Base-by-base conservation (phyloP, 2,888 invertebrate genomes). In the Cheilosia urbana region DNA sequence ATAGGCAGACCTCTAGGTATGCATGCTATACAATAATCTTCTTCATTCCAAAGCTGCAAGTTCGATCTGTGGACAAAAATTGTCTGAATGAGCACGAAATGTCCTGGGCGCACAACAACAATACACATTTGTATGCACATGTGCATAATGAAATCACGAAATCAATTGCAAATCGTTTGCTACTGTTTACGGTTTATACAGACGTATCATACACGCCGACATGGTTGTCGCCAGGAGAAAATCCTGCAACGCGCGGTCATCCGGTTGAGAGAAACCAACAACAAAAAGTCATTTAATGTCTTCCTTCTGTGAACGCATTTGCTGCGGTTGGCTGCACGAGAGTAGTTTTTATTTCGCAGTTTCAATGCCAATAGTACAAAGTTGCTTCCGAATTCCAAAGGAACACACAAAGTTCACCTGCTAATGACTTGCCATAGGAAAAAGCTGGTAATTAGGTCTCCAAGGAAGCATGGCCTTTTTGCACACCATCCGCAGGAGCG, bases 141-240 rank as follows among this genome's bases (percentile, higher is more conserved):
- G 76, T 68, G 81, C 85, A 85, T 85, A 85, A 85, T 85, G 81
- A 85, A 81, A 85, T 85, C 85, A 85, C 85, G 85, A 85, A 85
- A 85, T 85, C 85, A 85, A 85, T 85, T 85, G 85, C 85, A 85
- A 85, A 85, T 85, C 85, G 85, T 85, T 85, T 85, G 85, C 85
- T 85, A 85, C 85, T 85, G 85, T 85, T 85, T 81, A 60, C 85
- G 55, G 69, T 66, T 75, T 65, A 27, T 27, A 75, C 73, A 75
- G 58, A 73, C 65, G 69, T 76, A 76, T 76, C 69, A 80, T 79
- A 80, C 84, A 85, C 57, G 71, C 84, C 73, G 73, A 55, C 71
- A 65, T 72, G 60, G 66, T 72, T 58, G 71, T 62, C 51, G 65
- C 27, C 53, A 77, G 49, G 15, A 63, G 62, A 19, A 30, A 13